Evolutionary conservation across 2,888 invertebrate genomes (phyloP).

Genomic region (Anaspis maculata): DNA sequence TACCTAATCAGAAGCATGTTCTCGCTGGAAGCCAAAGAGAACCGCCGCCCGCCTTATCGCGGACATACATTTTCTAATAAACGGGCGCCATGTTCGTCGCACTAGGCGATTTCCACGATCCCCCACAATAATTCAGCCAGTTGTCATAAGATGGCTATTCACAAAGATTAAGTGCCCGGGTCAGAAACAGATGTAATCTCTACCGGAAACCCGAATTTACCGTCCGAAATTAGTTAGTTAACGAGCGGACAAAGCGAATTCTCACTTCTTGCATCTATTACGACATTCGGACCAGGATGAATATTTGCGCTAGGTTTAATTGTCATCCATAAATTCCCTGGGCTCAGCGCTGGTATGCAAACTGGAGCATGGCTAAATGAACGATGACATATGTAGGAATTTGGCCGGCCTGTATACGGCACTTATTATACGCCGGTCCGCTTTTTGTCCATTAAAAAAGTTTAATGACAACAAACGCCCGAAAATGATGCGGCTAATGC

Average conservation of each 20-base stretch:
- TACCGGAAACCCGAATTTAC: slow-evolving; percentile 23
- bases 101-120: not conserved
- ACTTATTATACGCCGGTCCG: too few relatives aligned
- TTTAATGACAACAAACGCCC: too few relatives aligned
- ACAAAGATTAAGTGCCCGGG: slow-evolving; percentile 23
- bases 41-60: too few relatives aligned
- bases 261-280: slow-evolving; percentile 27
- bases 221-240: slow-evolving; percentile 23
- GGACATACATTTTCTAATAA: not conserved
- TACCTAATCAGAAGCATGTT: too few relatives aligned
- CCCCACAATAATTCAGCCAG: slow-evolving; percentile 4
- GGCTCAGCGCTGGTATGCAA: slow-evolving; percentile 17
- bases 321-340: slow-evolving; percentile 21
- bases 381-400: slow-evolving; percentile 16
- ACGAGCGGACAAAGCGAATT: slow-evolving; percentile 21
- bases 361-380: slow-evolving; percentile 16
- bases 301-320: slow-evolving; percentile 21
- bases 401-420: too few relatives aligned
- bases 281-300: slow-evolving; percentile 15
- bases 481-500: too few relatives aligned
- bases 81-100: not conserved
- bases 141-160: slow-evolving; percentile 24
- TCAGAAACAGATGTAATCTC: slow-evolving; percentile 26
- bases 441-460: too few relatives aligned
- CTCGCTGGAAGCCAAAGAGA: too few relatives aligned